A percentile compares a stretch with the other conserved stretches of the same genome.
phyloP scores from a whole-genome alignment of 2,888 invertebrate genomes.

The Noctuana brunneofusca region DNA sequence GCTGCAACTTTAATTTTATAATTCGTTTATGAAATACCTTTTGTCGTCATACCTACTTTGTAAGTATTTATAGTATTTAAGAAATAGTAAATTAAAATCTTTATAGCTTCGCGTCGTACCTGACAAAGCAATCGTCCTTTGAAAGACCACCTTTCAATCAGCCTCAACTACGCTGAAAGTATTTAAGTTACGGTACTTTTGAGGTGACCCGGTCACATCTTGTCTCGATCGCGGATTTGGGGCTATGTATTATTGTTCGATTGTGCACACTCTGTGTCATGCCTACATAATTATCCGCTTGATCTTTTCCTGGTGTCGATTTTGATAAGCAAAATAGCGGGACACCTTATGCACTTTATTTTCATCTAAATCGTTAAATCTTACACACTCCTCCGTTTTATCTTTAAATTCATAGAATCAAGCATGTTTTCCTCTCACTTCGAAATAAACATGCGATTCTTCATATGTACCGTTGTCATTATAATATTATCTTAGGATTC shows the following conservation, averaged over 20 bases:
- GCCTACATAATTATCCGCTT: conserved; percentile 30
- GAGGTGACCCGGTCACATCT: conserved; percentile 64
- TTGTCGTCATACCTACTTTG: no score
- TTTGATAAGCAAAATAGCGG: conserved; percentile 15
- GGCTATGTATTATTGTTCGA: conserved; percentile 48
- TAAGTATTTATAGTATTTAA: no score
- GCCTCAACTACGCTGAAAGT: conserved; percentile 11
- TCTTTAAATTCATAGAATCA: conserved; percentile 38
- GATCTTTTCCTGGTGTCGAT: conserved; percentile 9
- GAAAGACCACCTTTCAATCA: conserved; percentile 19
- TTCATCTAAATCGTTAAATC: conserved; percentile 19
- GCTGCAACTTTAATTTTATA: no score
- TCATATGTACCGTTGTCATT: conserved; percentile 44
- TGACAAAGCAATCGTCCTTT: conserved; percentile 16
- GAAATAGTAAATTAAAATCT: no score
- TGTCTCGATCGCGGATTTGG: conserved; percentile 50
- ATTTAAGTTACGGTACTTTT: conserved; percentile 50
- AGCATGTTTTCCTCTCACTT: conserved; percentile 33
- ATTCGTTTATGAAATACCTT: no score
- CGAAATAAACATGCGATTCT: conserved; percentile 35
- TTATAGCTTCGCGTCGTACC: neutral
- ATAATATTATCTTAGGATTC: conserved; percentile 49
- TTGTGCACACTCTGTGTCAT: conserved; percentile 26
- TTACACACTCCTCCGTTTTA: conserved; percentile 26
- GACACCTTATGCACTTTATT: conserved; percentile 14